Base-by-base conservation (phyloP, 1,140 invertebrate genomes). In the Trichomalopsis sarcophagae region DNA sequence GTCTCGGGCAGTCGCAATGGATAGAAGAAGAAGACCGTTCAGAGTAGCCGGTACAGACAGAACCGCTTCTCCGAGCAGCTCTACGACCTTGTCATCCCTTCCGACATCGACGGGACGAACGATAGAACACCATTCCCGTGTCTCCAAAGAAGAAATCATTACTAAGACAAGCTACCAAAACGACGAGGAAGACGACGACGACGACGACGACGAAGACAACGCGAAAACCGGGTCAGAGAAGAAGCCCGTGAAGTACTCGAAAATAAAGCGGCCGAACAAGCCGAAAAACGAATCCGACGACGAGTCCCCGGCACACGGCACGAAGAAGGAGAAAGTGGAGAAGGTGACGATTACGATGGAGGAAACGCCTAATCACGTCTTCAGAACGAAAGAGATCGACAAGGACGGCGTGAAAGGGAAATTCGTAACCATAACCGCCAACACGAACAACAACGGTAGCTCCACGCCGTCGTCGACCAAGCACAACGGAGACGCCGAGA, bases 141-240 rank as follows among this genome's bases (percentile, higher is more conserved):
- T 91, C 5, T 88, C 89, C 0, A 91, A 90, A 44, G 88, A 90
- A 84, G 87, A 89, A 30, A 89, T 90, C 2, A 86, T 91, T 30
- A 90, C 88, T 0, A 90, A 89, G 68, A 90, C 87, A 17, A 87
- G 86, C 7, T 90, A 89, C 84, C 89, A 88, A 2, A 74, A 87
- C 23, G 66, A 36, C 5, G 68, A 81, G 68, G 78, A 84, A 6
- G 79, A 82, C 27, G 30, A 47, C 11, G 81, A 82, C 27, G 30
- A 47, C 11, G 81, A 82, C 10, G 76, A 47, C 1, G 71, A 84
- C 0, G 47, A 86, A 27, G 47, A 66, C 33, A 76, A 62, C 7
- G 27, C 10, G 6, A 81, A 50, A 69, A 2, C 2, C 2, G 0
- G 7, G 23, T 77, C 71, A 17, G 40, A 81, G 11, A 85, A 81